Conservation (phyloP, 2,888 invertebrate genomes). For the Diachrysia chrysitis region DNA sequence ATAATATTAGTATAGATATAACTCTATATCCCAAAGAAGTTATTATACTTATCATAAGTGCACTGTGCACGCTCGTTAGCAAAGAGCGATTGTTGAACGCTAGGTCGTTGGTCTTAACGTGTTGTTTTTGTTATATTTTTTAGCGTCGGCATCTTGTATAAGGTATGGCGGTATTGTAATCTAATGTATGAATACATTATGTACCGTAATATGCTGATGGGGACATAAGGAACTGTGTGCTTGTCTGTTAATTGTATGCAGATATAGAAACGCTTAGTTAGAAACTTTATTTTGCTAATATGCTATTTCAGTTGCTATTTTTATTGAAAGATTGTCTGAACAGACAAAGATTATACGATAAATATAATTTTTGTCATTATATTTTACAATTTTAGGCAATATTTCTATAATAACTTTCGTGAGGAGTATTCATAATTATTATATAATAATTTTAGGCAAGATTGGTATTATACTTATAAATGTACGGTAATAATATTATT, state of each 20-base stretch:
- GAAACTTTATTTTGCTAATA: neutral
- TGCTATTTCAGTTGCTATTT: neutral
- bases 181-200: constrained; percentile 40
- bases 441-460: too few relatives aligned
- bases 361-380: too few relatives aligned
- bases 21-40: constrained; percentile 23
- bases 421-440: too few relatives aligned
- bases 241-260: neutral
- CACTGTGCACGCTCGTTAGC: constrained; percentile 27
- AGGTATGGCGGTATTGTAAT: constrained; percentile 34
- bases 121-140: constrained; percentile 42
- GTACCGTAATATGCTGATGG: constrained; percentile 14
- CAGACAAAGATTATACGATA: too few relatives aligned
- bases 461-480: too few relatives aligned
- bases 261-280: neutral
- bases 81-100: constrained; percentile 37
- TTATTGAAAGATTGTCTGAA: too few relatives aligned
- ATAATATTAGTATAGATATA: too few relatives aligned
- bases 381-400: too few relatives aligned
- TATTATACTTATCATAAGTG: constrained; percentile 33
- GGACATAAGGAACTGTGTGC: constrained; percentile 3
- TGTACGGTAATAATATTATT: too few relatives aligned
- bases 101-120: constrained; percentile 50
- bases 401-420: too few relatives aligned
- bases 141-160: constrained; percentile 17